Conservation (phyloP, 2,113 vertebrate genomes). For the Muntiacus reevesi region DNA sequence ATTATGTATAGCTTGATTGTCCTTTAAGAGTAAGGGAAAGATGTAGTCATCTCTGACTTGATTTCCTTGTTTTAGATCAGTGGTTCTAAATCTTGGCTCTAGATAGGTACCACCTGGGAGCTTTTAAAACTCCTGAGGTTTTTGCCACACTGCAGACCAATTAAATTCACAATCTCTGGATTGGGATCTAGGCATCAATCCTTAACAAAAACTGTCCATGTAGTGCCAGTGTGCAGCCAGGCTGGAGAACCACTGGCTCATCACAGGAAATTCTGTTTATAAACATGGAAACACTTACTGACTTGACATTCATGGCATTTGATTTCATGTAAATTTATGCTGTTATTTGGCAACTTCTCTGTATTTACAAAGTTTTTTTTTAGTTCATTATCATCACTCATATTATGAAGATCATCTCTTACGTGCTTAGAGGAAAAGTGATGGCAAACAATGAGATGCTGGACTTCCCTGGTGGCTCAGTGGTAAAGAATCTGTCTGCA, state of each 20-base stretch:
- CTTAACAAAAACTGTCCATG: not conserved
- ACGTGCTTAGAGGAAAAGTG: not conserved
- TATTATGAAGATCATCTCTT: not conserved
- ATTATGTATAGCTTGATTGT: not conserved
- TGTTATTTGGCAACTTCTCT: not conserved
- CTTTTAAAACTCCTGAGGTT: not conserved
- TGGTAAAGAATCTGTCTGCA: not conserved
- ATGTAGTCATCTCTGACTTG: not conserved
- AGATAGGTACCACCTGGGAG: not conserved
- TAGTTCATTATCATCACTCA: not conserved
- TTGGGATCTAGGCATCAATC: not conserved
- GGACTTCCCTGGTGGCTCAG: not conserved
- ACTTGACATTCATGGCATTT: not conserved
- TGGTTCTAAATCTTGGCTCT: not conserved
- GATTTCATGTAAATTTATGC: not conserved
- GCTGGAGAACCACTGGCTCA: not conserved
- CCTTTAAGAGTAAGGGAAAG: slow-evolving; percentile 19
- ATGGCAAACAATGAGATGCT: not conserved
- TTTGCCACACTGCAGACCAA: not conserved
- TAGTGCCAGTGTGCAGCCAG: not conserved
- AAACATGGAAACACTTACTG: not conserved
- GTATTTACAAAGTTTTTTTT: not conserved
- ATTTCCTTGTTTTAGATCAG: slow-evolving; percentile 9
- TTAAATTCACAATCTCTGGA: not conserved
- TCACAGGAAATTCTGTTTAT: not conserved